Percentiles rank a stretch among this genome's conserved stretches.
Evolutionary conservation across 2,888 invertebrate genomes (phyloP).

Genomic region (Cryptus armator): DNA sequence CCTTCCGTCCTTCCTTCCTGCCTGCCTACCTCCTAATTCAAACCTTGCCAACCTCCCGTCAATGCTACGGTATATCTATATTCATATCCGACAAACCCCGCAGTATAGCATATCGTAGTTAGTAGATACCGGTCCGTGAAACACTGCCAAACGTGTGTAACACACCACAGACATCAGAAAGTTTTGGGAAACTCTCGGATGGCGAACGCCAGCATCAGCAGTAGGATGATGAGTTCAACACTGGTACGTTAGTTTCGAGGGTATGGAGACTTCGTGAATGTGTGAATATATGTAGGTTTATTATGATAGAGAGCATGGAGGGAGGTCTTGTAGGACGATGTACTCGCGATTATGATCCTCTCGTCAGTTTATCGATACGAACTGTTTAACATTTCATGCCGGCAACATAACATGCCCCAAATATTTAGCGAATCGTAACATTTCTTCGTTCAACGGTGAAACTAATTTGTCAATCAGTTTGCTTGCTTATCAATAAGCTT

Average conservation of each 20-base stretch:
- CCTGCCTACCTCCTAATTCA: not conserved
- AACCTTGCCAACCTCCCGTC: not conserved
- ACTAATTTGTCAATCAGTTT: too few species aligned
- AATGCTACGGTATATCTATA: not conserved
- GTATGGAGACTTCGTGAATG: not conserved
- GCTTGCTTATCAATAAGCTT: too few species aligned
- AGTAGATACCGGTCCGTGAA: conserved; percentile 23
- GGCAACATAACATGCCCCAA: not conserved
- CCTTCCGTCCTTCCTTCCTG: not conserved
- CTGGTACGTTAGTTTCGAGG: conserved; percentile 2
- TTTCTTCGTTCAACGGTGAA: not conserved
- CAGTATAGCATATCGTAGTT: not conserved
- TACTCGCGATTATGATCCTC: not conserved
- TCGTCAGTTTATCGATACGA: not conserved
- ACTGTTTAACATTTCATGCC: not conserved
- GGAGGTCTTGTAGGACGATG: not conserved
- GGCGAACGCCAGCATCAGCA: conserved; percentile 30
- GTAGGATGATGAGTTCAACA: conserved; percentile 30
- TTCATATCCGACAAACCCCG: not conserved
- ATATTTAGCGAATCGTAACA: not conserved
- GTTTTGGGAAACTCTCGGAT: conserved; percentile 14
- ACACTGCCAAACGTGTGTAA: conserved; percentile 29
- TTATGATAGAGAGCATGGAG: conserved; percentile 30
- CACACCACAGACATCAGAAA: conserved; percentile 25
- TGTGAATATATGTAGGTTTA: not conserved